A percentile compares a stretch with the other conserved stretches of the same genome.
Evolutionary conservation across 1,140 invertebrate species (phyloP).

Genomic region (Homarus americanus): DNA sequence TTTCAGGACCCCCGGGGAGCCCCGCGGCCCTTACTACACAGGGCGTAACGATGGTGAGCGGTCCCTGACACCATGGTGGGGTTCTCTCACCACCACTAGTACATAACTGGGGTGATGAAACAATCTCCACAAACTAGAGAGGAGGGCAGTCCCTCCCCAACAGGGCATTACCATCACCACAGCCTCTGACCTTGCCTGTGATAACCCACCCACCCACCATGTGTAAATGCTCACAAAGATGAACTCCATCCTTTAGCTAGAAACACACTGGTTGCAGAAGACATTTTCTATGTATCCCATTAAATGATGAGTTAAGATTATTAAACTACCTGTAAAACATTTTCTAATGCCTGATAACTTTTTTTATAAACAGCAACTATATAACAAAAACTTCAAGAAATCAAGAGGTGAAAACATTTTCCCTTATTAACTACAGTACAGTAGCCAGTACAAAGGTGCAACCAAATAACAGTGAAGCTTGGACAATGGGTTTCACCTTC

Average conservation of each 20-base stretch:
- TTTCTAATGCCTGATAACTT: neutral
- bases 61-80: slow-evolving; percentile 54
- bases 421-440: too few relatives aligned
- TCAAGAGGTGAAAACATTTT: too few relatives aligned
- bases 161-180: slow-evolving; percentile 23
- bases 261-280: neutral
- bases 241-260: neutral
- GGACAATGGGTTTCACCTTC: too few relatives aligned
- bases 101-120: neutral
- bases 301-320: neutral
- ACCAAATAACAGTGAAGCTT: too few relatives aligned
- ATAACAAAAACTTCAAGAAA: too few relatives aligned
- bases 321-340: neutral
- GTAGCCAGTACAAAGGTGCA: too few relatives aligned
- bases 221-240: neutral
- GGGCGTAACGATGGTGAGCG: slow-evolving; percentile 45
- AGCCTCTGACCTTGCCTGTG: slow-evolving; percentile 12
- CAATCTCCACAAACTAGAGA: neutral
- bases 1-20: slow-evolving; percentile 19
- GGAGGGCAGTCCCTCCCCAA: neutral
- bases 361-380: too few relatives aligned
- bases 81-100: neutral
- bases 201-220: neutral
- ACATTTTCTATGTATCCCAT: neutral
- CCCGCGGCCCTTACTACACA: slow-evolving; percentile 26